Evolutionary conservation across 2,113 vertebrate genomes (phyloP).

Genomic region (Erpornis zantholeuca): DNA sequence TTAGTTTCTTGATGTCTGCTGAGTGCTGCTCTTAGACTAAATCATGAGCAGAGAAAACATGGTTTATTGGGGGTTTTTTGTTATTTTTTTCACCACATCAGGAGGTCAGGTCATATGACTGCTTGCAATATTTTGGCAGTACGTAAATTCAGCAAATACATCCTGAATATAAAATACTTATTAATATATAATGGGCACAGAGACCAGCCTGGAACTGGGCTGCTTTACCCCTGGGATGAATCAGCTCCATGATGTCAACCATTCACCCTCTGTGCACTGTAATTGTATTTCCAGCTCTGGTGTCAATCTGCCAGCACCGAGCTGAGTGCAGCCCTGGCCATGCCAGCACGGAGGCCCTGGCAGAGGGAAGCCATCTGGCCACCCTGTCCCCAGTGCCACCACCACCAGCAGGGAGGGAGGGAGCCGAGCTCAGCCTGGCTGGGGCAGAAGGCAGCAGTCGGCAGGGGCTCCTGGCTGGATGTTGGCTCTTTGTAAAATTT

Average conservation of each 20-base stretch:
- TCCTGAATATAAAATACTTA: background rate
- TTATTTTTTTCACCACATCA: background rate
- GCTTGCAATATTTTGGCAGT: background rate
- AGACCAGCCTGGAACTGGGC: background rate
- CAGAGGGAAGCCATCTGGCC: background rate
- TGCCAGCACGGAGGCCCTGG: background rate
- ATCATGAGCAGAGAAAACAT: background rate
- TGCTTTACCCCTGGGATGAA: background rate
- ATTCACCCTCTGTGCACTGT: background rate
- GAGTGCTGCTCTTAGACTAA: background rate
- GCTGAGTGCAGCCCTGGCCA: fast-evolving
- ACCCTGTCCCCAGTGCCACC: background rate
- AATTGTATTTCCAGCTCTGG: background rate
- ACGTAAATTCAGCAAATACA: background rate
- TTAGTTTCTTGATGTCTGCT: background rate
- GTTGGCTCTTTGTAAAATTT: background rate
- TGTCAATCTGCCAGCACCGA: background rate
- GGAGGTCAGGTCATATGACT: background rate
- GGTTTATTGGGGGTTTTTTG: background rate
- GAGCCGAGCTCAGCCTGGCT: background rate
- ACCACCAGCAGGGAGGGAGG: background rate
- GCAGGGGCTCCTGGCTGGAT: background rate
- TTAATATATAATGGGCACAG: background rate
- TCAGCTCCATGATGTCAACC: fast-evolving
- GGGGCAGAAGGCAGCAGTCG: background rate